Evolutionary conservation across 2,797 vertebrate species (phyloP), one percentile per base, ranked within the genome.

Genomic region (Fringilla coelebs): DNA sequence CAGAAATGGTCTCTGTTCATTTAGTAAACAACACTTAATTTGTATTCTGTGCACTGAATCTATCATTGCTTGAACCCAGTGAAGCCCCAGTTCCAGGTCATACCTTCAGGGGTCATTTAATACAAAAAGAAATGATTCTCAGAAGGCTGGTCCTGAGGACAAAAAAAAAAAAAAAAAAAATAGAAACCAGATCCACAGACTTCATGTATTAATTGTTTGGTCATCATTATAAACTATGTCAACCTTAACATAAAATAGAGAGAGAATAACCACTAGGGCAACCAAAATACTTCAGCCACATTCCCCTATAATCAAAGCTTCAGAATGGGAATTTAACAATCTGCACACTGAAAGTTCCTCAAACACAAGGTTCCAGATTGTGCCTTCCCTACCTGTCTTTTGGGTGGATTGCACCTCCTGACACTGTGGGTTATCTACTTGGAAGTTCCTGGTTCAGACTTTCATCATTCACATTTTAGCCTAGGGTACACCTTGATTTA

Each of bases 351-450:
- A 24, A 45, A 68, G 15, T 61, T 89, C 28, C 31, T 28, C 13
- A 68, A 31, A 51, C 0, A 0, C 31, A 55, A 67, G 43, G 13
- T 58, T 10, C 29, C 25, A 62, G 13, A 43, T 25, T 9, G 3
- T 51, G 32, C 8, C 18, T 58, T 88, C 6, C 4, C 5, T 46
- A 11, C 10, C 5, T 10, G 1, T 10, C 13, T 54, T 85, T 79
- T 36, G 11, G 8, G 24, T 29, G 15, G 11, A 19, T 32, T 58
- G 26, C 5, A 32, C 55, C 25, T 73, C 25, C 40, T 73, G 31
- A 8, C 21, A 52, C 18, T 45, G 21, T 55, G 21, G 2, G 2
- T n/a, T 73, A 60, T 40, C 25, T 76, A 4, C 20, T 13, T 25
- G 7, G 13, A 71, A 72, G 3, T 17, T 61, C 15, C 6, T 88